A percentile compares a stretch with the other conserved stretches of the same genome.
phyloP scores from a whole-genome alignment of 2,113 vertebrate genomes.

The Oreochromis niloticus region DNA sequence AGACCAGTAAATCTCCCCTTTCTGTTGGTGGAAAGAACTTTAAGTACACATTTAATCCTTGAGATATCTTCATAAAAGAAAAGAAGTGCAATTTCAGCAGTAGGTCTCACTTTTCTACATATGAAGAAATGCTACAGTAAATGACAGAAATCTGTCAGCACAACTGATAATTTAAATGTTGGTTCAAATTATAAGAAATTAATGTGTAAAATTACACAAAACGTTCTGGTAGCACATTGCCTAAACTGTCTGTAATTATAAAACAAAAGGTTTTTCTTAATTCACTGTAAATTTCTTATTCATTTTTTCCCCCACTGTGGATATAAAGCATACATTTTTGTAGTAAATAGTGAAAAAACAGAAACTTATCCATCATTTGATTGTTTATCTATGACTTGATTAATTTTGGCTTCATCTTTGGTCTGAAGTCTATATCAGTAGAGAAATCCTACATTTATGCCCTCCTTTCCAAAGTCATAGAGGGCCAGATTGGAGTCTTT shows the following conservation, averaged over 20 bases:
- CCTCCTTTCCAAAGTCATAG: neutral
- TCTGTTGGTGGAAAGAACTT: neutral
- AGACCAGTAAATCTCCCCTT: neutral
- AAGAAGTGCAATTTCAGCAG: neutral
- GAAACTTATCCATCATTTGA: neutral
- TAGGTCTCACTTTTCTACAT: neutral
- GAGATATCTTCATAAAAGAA: neutral
- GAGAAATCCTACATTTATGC: neutral
- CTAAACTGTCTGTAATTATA: neutral
- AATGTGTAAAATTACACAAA: neutral
- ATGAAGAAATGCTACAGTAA: neutral
- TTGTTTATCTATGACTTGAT: neutral
- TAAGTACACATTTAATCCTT: neutral
- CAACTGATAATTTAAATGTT: neutral
- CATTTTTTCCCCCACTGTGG: rapidly evolving
- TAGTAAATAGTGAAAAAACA: neutral
- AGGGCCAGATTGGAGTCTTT: neutral
- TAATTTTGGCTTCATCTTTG: neutral
- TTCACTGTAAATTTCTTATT: neutral
- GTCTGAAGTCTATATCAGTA: neutral
- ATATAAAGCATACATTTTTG: neutral
- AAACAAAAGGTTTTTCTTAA: neutral
- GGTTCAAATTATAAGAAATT: neutral
- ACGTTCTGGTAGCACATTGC: neutral
- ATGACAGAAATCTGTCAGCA: neutral